phyloP scores from a whole-genome alignment of 2,797 vertebrate genomes.

The Australoheros facetus region DNA sequence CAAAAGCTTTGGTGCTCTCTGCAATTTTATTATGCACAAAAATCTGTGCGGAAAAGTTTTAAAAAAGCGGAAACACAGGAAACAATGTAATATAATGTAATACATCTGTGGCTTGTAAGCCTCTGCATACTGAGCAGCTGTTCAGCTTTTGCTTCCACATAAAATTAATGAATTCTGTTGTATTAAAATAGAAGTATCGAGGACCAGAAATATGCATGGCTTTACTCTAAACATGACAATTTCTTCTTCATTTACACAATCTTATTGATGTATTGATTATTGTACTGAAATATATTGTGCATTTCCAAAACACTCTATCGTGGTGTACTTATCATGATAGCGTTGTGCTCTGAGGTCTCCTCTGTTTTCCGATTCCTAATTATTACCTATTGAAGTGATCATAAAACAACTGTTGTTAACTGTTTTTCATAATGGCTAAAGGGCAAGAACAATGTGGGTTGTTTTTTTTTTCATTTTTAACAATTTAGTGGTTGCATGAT shows the following conservation, averaged over 20 bases:
- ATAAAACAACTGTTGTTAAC: neutral
- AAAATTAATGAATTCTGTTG: neutral
- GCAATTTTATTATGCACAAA: too few relatives aligned
- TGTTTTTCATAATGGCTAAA: neutral
- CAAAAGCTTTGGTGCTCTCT: too few relatives aligned
- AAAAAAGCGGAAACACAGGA: neutral
- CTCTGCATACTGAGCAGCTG: neutral
- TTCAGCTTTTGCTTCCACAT: accelerated
- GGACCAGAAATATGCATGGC: accelerated
- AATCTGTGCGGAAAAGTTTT: neutral
- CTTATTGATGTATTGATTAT: neutral
- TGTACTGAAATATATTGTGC: neutral
- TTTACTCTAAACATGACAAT: neutral
- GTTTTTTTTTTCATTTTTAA: too few relatives aligned
- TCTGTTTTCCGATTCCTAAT: neutral
- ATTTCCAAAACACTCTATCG: neutral
- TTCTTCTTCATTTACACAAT: neutral
- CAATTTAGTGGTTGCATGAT: too few relatives aligned
- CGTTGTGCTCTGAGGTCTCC: neutral
- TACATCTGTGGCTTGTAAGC: too few relatives aligned
- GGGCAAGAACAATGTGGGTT: too few relatives aligned
- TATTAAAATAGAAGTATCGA: neutral
- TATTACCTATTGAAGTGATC: neutral
- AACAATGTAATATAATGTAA: neutral
- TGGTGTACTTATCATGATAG: neutral